phyloP scores from a whole-genome alignment of 2,797 vertebrate species.

The Glossophaga mutica region DNA sequence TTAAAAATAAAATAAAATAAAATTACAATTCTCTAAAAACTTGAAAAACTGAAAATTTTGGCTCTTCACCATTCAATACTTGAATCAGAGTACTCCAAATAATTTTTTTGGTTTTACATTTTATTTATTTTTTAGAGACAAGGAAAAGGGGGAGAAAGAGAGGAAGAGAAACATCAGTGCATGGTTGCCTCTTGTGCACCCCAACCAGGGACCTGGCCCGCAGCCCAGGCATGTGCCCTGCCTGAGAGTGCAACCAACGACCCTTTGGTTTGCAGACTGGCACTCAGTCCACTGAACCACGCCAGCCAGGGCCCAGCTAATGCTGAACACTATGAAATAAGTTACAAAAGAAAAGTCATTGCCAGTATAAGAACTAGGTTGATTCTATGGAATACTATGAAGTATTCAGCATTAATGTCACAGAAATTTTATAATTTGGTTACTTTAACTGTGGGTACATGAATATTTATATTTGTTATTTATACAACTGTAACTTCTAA shows the following conservation, averaged over 20 bases:
- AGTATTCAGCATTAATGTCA: not conserved
- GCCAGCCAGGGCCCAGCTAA: not conserved
- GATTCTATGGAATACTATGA: not conserved
- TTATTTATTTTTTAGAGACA: too few relatives aligned
- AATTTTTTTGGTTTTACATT: not conserved
- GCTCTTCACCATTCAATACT: not conserved
- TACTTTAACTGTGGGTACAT: not conserved
- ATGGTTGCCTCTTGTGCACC: too few relatives aligned
- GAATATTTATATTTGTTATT: not conserved
- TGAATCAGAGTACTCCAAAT: slow-evolving; percentile 21
- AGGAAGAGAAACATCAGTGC: too few relatives aligned
- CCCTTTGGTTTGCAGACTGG: too few relatives aligned
- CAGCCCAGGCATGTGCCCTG: too few relatives aligned
- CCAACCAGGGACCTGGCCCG: too few relatives aligned
- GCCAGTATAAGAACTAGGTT: not conserved
- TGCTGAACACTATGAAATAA: not conserved
- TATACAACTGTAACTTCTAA: not conserved
- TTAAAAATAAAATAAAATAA: too few relatives aligned
- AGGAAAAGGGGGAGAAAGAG: too few relatives aligned
- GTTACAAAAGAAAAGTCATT: not conserved
- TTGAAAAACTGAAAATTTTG: not conserved
- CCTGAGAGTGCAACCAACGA: too few relatives aligned
- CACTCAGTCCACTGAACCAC: too few relatives aligned
- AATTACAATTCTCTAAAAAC: slow-evolving; percentile 5
- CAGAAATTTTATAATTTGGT: not conserved